A percentile compares a stretch with the other conserved stretches of the same genome.
Evolutionary conservation across 2,113 vertebrate species (phyloP).

Genomic region (Todiramphus saurophagus): DNA sequence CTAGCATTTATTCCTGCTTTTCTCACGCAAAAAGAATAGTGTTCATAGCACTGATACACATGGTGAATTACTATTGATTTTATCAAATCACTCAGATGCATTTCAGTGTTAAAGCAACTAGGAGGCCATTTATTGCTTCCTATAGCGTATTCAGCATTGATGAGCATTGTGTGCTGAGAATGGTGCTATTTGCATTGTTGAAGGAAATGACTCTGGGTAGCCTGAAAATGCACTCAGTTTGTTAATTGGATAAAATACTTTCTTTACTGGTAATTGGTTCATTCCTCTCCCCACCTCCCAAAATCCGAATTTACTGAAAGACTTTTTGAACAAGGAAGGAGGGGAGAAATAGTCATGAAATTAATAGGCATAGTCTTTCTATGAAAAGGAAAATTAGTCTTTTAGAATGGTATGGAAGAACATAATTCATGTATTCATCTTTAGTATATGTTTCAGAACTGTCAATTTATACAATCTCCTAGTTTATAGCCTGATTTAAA

Average conservation of each 20-base stretch:
- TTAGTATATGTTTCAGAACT: not conserved
- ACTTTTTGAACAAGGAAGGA: not conserved
- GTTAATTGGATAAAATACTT: not conserved
- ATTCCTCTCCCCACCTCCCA: not conserved
- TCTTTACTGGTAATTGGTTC: not conserved
- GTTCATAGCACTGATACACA: not conserved
- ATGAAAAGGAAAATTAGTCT: not conserved
- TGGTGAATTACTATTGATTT: conserved; percentile 31
- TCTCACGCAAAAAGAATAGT: not conserved
- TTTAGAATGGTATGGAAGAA: not conserved
- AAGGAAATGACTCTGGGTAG: not conserved
- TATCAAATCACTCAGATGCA: not conserved
- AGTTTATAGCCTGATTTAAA: not conserved
- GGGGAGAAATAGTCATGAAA: not conserved
- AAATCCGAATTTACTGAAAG: not conserved
- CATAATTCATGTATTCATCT: not conserved
- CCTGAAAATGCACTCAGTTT: not conserved
- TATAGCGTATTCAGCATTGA: not conserved
- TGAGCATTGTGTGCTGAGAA: not conserved
- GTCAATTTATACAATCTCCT: not conserved
- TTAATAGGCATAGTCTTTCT: not conserved
- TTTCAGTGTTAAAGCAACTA: not conserved
- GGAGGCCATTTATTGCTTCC: not conserved
- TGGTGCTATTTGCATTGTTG: not conserved
- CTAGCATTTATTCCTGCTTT: not conserved